These are phyloP conservation scores for Astropecten irregularis DNA, from an alignment of 53 echinoderm and acorn worm species.

Conservation along the genomic window DNA sequence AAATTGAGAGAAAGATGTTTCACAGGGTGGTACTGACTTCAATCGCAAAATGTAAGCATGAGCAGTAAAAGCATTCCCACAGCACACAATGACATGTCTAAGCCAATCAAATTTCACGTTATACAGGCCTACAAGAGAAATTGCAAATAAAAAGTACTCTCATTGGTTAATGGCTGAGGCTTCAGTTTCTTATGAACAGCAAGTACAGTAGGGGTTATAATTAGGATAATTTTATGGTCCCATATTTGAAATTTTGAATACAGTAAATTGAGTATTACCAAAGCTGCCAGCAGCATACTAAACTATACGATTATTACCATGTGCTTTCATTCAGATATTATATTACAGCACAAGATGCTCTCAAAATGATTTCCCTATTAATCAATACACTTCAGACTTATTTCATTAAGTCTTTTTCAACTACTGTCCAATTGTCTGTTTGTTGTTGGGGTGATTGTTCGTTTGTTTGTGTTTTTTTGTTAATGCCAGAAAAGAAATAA, in stretches of 20 bases:
- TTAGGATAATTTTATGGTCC: not conserved
- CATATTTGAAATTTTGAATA: not conserved
- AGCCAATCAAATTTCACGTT: not conserved
- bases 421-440: not conserved
- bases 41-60: too few species aligned
- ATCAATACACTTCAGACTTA: not conserved
- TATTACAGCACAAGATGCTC: not conserved
- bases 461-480: too few species aligned
- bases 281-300: slow-evolving; percentile 4
- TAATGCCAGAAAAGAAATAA: too few species aligned
- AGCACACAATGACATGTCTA: not conserved
- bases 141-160: too few species aligned
- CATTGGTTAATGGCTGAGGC: too few species aligned
- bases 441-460: too few species aligned
- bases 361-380: not conserved
- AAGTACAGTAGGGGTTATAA: not conserved
- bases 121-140: not conserved
- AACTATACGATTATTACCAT: not conserved
- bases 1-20: too few species aligned
- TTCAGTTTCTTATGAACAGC: too few species aligned
- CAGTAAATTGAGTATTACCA: not conserved
- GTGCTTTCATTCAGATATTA: not conserved
- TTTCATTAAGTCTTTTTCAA: not conserved
- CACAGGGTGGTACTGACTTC: too few species aligned
- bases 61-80: too few species aligned